Percentiles rank a stretch among this genome's conserved stretches.
Conservation (phyloP, 2,113 vertebrate species). For the Megaleporinus macrocephalus region DNA sequence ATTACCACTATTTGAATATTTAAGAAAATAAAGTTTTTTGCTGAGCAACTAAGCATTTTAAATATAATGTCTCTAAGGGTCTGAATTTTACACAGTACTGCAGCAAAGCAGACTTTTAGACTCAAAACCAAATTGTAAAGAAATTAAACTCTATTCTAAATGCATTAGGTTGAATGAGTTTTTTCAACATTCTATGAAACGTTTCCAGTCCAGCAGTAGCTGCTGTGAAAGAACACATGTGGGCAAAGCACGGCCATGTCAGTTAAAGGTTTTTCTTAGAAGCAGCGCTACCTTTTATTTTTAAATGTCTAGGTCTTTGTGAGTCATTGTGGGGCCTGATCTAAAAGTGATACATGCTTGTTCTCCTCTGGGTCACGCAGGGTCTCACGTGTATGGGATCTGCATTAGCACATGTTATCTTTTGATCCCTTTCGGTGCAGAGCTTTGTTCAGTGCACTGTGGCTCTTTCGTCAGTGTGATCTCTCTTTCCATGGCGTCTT, state of each 20-base stretch:
- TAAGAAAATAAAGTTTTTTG: too few species aligned
- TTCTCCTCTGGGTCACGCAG: neutral
- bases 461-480: neutral
- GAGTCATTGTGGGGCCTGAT: neutral
- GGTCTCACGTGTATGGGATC: neutral
- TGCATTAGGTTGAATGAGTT: too few species aligned
- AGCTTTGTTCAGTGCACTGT: conserved; percentile 26
- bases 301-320: neutral
- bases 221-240: neutral
- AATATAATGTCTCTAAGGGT: too few species aligned
- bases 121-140: too few species aligned
- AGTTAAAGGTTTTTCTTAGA: neutral
- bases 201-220: neutral
- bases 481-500: conserved; percentile 35
- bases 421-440: conserved; percentile 1
- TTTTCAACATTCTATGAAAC: neutral
- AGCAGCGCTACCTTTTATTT: neutral
- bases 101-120: too few species aligned
- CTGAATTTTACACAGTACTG: too few species aligned
- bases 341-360: conserved; percentile 5
- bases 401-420: conserved; percentile 6
- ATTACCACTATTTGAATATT: too few species aligned
- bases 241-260: neutral
- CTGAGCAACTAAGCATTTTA: too few species aligned
- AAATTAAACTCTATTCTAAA: too few species aligned